Evolutionary conservation across 2,797 vertebrate species (phyloP).

Genomic region (Calcarius lapponicus): DNA sequence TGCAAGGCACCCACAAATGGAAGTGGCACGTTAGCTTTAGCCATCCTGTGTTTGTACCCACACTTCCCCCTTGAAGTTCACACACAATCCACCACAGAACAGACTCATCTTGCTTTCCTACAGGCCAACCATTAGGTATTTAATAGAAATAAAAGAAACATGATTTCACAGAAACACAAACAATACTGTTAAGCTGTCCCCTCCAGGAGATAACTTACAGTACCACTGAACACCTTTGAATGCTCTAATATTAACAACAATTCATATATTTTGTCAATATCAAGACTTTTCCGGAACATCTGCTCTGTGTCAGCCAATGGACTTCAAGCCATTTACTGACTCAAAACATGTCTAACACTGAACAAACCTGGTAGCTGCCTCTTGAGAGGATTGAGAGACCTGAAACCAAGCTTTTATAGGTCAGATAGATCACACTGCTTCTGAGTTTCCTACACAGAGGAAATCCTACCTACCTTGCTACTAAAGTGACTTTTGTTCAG

Average conservation of each 20-base stretch:
- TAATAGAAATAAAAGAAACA: neutral
- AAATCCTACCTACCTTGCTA: neutral
- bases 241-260: neutral
- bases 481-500: neutral
- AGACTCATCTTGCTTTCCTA: neutral
- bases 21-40: neutral
- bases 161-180: neutral
- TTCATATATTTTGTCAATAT: neutral
- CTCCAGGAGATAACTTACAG: neutral
- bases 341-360: neutral
- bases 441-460: neutral
- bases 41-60: neutral
- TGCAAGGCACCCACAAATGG: neutral
- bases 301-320: neutral
- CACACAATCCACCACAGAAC: neutral
- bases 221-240: neutral
- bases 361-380: neutral
- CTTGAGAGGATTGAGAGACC: neutral
- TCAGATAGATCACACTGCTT: neutral
- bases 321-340: neutral
- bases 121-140: neutral
- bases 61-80: neutral
- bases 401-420: neutral
- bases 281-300: neutral
- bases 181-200: neutral